Base-by-base conservation (phyloP, 2,113 vertebrate species). In the Paraplagusia blochii region DNA sequence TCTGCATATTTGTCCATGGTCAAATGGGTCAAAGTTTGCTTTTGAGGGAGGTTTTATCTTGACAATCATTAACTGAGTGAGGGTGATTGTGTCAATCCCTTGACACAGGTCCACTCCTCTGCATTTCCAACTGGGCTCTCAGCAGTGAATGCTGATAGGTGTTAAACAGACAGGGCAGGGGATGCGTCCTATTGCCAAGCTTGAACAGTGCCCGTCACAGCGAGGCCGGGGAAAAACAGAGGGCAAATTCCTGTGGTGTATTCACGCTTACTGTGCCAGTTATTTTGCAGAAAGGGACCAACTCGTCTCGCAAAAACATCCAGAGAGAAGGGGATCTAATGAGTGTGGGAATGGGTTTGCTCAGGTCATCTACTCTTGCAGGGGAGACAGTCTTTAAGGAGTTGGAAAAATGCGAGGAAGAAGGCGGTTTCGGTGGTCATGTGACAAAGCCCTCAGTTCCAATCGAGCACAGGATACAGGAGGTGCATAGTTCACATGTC, bases 61-160 rank as follows among this genome's bases (percentile, higher is more conserved):
- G 1, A 36, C 9, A 85, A 83, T 86, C 19, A 88, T 89, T 87
- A 79, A 89, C 85, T 47, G 51, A 58, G 9, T 1, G 7, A 22
- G 48, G 48, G 45, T n/a, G 33, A 50, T 58, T 58, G 58, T 50
- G 17, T 44, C 68, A 72, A 69, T 61, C 36, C n/a, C n/a, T 33
- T 46, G 16, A 42, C 56, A 3, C 29, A 38, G 50, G 44, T 69
- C 35, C 54, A 17, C 15, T 48, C 16, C 35, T 22, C 49, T 13
- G n/a, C 13, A 5, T 35, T 55, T 11, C 16, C 0, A 9, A 42
- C 13, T 12, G 9, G 40, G 48, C 35, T 7, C 39, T 45, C 40
- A n/a, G 50, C 49, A 63, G 18, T 10, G 45, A 34, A 33, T 11
- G 51, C 39, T 42, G 22, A 35, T 53, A 3, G 39, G 53, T 45